Base-by-base conservation (phyloP, 2,113 vertebrate genomes). In the Clarias magur region DNA sequence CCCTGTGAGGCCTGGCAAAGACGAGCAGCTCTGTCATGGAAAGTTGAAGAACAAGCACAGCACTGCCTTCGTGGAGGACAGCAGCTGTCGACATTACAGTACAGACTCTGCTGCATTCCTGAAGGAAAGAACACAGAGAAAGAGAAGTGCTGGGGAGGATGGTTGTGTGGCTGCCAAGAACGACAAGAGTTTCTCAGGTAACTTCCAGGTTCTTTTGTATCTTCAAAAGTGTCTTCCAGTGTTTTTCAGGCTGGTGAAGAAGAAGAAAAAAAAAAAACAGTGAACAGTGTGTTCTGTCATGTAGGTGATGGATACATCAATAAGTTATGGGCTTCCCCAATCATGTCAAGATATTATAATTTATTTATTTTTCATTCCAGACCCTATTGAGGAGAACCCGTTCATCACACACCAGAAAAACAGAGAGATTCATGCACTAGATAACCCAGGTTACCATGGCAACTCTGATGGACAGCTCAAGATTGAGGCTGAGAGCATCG, bases 341-440 rank as follows among this genome's bases (percentile, higher is more conserved):
- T 92, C 48, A 8, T 48, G 6, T 48, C 42, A 48, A 48, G 42
- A 48, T 48, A 7, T 48, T 42, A 42, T 42, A 8, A 48, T 48
- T 48, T 48, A 48, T 48, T 79, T 90, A 65, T 60, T 84, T 21
- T 75, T 84, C 97, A 99, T 92, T 92, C 95, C 98, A 85, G 97
- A 97, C 91, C 97, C 98, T 0, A 96, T 99, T 67, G 98, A 99
- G 89, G 98, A 99, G 92, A 99, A 99, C 89, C 98, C 98, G 0
- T 99, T 99, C 88, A 98, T 98, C 80, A 95, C 97, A 0, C 95
- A 97, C 1, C 95, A 96, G 3, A 99, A 97, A 94, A 99, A 97
- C 0, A 96, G 97, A 38, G 98, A 99, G 85, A 93, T 97, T 56
- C 97, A 98, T 27, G 97, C 97, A 12, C 86, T 99, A 94, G 98